phyloP scores from a whole-genome alignment of 2,797 vertebrate species.

The Channallabes apus region DNA sequence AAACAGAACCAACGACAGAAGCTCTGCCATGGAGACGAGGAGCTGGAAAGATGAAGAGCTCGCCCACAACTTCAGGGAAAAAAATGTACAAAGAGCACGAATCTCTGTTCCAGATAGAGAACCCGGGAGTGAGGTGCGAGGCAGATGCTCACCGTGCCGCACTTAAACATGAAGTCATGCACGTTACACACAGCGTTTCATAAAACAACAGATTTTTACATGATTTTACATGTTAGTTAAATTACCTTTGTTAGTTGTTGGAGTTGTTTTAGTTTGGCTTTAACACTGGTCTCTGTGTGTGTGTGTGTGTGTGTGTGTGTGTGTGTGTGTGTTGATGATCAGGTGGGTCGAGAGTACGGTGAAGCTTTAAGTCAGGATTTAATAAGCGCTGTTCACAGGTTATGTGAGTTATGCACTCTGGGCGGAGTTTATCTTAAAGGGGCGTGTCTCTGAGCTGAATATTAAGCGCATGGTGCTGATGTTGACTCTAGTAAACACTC shows the following conservation, averaged over 20 bases:
- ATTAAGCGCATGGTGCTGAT: too few species aligned
- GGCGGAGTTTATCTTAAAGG: background rate
- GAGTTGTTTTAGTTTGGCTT: too few species aligned
- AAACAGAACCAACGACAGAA: background rate
- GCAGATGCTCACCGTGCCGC: background rate
- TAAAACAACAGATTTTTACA: background rate
- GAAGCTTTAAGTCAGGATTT: background rate
- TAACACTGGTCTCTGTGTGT: background rate
- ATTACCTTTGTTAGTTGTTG: background rate
- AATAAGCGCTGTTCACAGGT: background rate
- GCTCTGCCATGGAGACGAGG: constrained; percentile 39
- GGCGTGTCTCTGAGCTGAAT: background rate
- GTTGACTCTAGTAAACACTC: background rate
- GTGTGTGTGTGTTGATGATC: background rate
- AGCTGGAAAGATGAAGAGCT: constrained; percentile 6
- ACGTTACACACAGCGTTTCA: background rate
- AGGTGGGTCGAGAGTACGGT: background rate
- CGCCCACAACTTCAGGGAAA: constrained; percentile 23
- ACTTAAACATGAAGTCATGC: background rate
- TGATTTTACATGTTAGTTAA: background rate
- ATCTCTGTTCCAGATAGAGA: constrained; percentile 27
- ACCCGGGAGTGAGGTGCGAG: background rate
- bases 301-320: background rate
- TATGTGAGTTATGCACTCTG: background rate
- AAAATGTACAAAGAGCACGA: background rate